Evolutionary conservation across 2,888 invertebrate species (phyloP), one percentile per base, ranked within the genome.

Genomic region (Muscina levida): DNA sequence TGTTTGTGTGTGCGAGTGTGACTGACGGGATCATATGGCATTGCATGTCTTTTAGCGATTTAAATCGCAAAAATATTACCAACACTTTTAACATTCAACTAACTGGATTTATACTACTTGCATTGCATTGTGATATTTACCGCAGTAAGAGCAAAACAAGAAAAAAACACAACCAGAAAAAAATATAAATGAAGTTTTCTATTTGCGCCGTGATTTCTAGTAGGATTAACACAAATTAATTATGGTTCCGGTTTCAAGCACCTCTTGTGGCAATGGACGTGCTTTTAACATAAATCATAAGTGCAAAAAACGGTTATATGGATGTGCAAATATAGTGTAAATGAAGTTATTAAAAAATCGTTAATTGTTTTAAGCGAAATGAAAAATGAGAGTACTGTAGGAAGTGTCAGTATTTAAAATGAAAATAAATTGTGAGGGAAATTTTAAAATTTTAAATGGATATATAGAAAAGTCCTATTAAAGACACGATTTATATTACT

Each of bases 1-100:
- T n/a, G 44, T 11, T 44, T 2, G 10, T 19, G 22, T 22, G 17
- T 53, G 17, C 66, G 31, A n/a, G n/a, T n/a, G n/a, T n/a, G n/a
- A n/a, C n/a, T n/a, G n/a, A n/a, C n/a, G n/a, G n/a, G 37, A 17
- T 67, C 10, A 39, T 53, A 13, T 26, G 1, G 19, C 15, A 48
- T 81, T 77, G 81, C 81, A 81, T 81, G 81, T 81, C 77, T 74
- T 67, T 53, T 57, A 74, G 77, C 68, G 77, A 81, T 81, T 81
- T 81, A 59, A 77, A 81, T 77, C 77, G 62, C 62, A 31, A 65
- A 77, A 73, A 77, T 77, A 74, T 53, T 26, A 67, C 57, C 65
- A 74, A 74, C 56, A 77, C 57, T 73, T 67, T 2, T 24, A 11
- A 11, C 56, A 62, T 19, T 26, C 57, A 62, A 42, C 39, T 11